Percentiles rank a stretch among this genome's conserved stretches.
Evolutionary conservation across 2,888 invertebrate species (phyloP).

Genomic region (Asteroscopus sphinx): DNA sequence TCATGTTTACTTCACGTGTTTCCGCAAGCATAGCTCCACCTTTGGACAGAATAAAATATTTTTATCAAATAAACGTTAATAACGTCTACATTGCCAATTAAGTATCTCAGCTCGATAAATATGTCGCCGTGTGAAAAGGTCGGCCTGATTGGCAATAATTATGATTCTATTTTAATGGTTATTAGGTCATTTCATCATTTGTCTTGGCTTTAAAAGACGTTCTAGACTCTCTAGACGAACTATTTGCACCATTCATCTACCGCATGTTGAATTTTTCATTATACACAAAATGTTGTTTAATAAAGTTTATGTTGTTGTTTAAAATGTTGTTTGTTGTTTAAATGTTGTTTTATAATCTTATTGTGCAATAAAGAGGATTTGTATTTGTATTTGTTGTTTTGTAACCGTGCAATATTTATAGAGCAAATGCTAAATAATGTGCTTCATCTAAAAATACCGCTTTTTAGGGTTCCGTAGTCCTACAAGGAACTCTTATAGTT

Average conservation of each 20-base stretch:
- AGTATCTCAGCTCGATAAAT: conserved; percentile 29
- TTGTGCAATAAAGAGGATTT: too few relatives aligned
- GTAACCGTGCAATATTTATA: too few relatives aligned
- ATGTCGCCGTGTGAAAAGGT: conserved; percentile 50
- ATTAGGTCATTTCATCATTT: conserved; percentile 33
- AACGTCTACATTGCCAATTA: conserved; percentile 35
- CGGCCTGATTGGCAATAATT: conserved; percentile 43
- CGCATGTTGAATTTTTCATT: too few relatives aligned
- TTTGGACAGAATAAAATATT: conserved; percentile 38
- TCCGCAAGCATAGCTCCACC: conserved; percentile 36
- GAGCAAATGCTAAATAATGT: too few relatives aligned
- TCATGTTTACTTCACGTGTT: conserved; percentile 34
- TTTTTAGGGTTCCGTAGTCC: too few relatives aligned
- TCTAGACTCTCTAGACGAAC: neutral
- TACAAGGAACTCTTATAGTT: too few relatives aligned
- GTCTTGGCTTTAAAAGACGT: neutral
- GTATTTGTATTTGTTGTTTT: too few relatives aligned
- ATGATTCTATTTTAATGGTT: conserved; percentile 34
- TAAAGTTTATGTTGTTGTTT: too few relatives aligned
- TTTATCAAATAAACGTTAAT: conserved; percentile 50
- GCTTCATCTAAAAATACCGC: too few relatives aligned
- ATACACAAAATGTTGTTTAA: too few relatives aligned
- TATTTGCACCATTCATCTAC: neutral
- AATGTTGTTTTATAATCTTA: too few relatives aligned
- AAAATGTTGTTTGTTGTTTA: too few relatives aligned